Percentiles rank a stretch among this genome's conserved stretches.
phyloP scores from a whole-genome alignment of 2,113 vertebrate genomes.

The Melanerpes aurifrons region DNA sequence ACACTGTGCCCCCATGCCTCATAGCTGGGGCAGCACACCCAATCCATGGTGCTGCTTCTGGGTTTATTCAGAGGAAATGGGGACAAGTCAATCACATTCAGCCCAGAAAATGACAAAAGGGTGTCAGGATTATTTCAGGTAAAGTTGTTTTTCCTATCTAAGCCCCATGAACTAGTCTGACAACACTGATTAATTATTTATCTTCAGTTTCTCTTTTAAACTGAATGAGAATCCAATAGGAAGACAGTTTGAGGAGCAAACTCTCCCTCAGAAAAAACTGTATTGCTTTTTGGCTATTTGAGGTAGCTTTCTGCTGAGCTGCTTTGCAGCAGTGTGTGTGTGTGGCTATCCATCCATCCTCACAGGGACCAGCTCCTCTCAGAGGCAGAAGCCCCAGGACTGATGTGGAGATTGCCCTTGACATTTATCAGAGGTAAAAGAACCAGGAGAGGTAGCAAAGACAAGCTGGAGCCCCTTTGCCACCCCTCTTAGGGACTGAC shows the following conservation, averaged over 20 bases:
- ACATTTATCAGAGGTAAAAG: not conserved
- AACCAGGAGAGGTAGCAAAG: not conserved
- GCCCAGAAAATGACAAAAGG: not conserved
- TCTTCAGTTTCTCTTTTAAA: slow-evolving; percentile 3
- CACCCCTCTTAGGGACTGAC: not conserved
- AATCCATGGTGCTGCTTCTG: not conserved
- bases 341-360: not conserved
- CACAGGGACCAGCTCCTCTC: not conserved
- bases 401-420: not conserved
- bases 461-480: not conserved
- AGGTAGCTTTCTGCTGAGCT: not conserved
- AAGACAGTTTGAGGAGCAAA: not conserved
- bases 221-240: not conserved
- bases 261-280: not conserved
- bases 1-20: not conserved
- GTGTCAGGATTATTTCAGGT: not conserved
- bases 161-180: not conserved
- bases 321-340: not conserved
- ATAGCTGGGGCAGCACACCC: fast-evolving
- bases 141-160: not conserved
- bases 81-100: not conserved
- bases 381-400: not conserved
- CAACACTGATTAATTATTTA: slow-evolving; percentile 34
- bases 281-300: not conserved
- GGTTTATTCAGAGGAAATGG: not conserved